A percentile compares a stretch with the other conserved stretches of the same genome.
Conservation (phyloP, 1,140 invertebrate species). For the Diorhabda sublineata region DNA sequence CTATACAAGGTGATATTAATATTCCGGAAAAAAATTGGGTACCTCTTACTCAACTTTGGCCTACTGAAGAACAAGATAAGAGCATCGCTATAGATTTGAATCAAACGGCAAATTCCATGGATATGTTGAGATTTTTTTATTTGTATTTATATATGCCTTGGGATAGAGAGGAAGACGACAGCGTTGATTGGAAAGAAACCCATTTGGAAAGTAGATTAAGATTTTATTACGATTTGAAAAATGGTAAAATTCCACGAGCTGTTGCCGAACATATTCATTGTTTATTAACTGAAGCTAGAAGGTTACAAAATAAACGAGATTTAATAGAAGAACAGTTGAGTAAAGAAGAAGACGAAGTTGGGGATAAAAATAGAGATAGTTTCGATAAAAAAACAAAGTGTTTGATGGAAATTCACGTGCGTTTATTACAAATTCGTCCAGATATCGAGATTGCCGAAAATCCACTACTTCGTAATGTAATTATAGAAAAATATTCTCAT, state of each 20-base stretch:
- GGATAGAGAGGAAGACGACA: conserved; percentile 58
- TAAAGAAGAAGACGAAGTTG: conserved; percentile 42
- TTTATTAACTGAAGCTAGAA: conserved; percentile 53
- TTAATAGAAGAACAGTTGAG: conserved; percentile 43
- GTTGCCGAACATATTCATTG: conserved; percentile 54
- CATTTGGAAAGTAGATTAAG: conserved; percentile 56
- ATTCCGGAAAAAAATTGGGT: conserved; percentile 56
- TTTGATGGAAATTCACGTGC: conserved; percentile 54
- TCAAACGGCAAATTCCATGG: conserved; percentile 50
- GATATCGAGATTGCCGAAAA: conserved; percentile 61
- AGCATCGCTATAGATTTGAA: conserved; percentile 46
- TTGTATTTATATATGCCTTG: conserved; percentile 61
- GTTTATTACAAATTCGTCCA: conserved; percentile 56
- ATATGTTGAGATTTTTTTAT: conserved; percentile 59
- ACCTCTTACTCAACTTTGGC: conserved; percentile 55
- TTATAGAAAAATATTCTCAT: conserved; percentile 37
- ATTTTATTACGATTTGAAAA: conserved; percentile 58
- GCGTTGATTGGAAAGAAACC: conserved; percentile 52
- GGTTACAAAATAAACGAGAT: conserved; percentile 51
- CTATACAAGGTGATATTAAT: conserved; percentile 58
- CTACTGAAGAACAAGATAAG: conserved; percentile 55
- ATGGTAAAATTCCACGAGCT: conserved; percentile 48
- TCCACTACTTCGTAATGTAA: conserved; percentile 53
- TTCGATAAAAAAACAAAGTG: conserved; percentile 44
- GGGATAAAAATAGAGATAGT: conserved; percentile 47